Conservation (phyloP, 2,888 invertebrate species). For the Agrotis puta region DNA sequence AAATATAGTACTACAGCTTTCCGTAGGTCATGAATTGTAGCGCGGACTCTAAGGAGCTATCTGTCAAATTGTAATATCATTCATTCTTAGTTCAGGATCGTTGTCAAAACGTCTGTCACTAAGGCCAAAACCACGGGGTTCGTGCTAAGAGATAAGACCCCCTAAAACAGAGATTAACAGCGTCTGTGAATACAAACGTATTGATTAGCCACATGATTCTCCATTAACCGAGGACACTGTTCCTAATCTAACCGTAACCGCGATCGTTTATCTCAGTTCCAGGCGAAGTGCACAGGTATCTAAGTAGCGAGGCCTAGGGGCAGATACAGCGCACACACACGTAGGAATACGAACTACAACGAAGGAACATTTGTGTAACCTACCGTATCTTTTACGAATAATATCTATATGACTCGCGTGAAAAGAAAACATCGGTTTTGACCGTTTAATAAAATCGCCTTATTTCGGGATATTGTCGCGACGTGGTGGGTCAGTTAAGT, state of each 20-base stretch:
- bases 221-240: constrained; percentile 34
- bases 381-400: constrained; percentile 18
- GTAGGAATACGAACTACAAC: background rate
- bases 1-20: no score
- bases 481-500: background rate
- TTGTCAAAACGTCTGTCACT: no score
- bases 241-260: constrained; percentile 41
- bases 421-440: constrained; percentile 24
- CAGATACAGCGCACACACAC: background rate
- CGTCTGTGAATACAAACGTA: constrained; percentile 14
- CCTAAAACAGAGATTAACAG: constrained; percentile 10
- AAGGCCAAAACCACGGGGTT: no score
- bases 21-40: no score
- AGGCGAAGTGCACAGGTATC: constrained; percentile 40
- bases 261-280: constrained; percentile 54
- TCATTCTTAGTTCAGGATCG: no score
- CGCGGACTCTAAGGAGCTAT: no score
- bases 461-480: constrained; percentile 15
- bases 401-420: constrained; percentile 16
- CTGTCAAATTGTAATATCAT: no score
- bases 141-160: no score
- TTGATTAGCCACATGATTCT: constrained; percentile 36
- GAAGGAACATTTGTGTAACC: constrained; percentile 13
- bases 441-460: constrained; percentile 17
- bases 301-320: constrained; percentile 29